These are phyloP conservation scores for Dione vanillae DNA, from an alignment of 2,888 invertebrate genomes.

Conservation along the genomic window DNA sequence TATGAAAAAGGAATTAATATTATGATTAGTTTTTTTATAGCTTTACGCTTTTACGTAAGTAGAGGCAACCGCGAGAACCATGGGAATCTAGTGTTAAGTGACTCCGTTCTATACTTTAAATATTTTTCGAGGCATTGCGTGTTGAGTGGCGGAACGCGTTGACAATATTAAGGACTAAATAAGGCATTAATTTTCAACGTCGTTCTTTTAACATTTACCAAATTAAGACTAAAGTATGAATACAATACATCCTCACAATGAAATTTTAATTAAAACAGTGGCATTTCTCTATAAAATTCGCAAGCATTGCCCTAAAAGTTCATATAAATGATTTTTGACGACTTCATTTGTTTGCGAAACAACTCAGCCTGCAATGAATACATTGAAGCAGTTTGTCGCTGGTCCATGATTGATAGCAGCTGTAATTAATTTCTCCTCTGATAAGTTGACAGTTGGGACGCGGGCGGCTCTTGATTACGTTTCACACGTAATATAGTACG, in stretches of 20 bases:
- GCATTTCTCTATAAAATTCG: neutral
- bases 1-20: too few relatives aligned
- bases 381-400: slow-evolving; percentile 60
- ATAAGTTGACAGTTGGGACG: slow-evolving; percentile 69
- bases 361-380: slow-evolving; percentile 51
- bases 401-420: slow-evolving; percentile 66
- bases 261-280: neutral
- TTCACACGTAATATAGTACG: slow-evolving; percentile 50
- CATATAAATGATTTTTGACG: slow-evolving; percentile 19
- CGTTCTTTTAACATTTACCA: neutral
- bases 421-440: slow-evolving; percentile 70
- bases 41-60: too few relatives aligned
- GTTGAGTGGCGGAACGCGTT: too few relatives aligned
- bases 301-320: neutral
- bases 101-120: neutral
- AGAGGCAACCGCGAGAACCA: too few relatives aligned
- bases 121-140: too few relatives aligned
- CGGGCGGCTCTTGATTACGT: slow-evolving; percentile 59
- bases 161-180: neutral
- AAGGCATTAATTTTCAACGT: neutral
- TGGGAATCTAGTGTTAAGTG: too few relatives aligned
- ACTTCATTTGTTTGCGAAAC: slow-evolving; percentile 30
- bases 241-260: neutral
- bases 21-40: too few relatives aligned
- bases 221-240: neutral